Base-by-base conservation (phyloP, 2,888 invertebrate genomes). In the Acanthopleura granulata region DNA sequence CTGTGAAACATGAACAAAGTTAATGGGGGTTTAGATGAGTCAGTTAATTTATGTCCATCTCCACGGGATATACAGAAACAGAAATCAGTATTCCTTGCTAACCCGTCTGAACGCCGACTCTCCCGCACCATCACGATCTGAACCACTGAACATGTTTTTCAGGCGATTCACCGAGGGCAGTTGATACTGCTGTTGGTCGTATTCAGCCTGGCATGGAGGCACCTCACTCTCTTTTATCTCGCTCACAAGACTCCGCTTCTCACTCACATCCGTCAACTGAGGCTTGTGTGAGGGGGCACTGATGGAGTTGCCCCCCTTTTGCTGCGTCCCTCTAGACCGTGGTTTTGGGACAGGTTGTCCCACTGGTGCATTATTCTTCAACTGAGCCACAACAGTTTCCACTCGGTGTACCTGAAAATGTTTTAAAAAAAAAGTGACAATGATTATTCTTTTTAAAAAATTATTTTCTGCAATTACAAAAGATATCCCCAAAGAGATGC, bases 81-180 rank as follows among this genome's bases (percentile, higher is more conserved):
- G 40, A 40, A 66, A 66, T 66, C 29, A 66, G 16, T 18, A 22
- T 27, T 27, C 25, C 66, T 27, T 66, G 66, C 66, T 66, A 66
- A 66, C 66, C 66, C 66, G 66, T 66, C 29, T 22, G 66, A 66
- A 66, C 4, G 66, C 22, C 1, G 66, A 66, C 6, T 66, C 66
- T 27, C 29, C 27, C 4, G 1, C 29, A 14, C 16, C 66, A 22
- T 57, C 57, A 22, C 27, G 29, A 57, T 57, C 57, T 6, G 57
- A 22, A 15, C 25, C 6, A 15, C 27, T 66, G 25, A 66, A 66
- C 66, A 66, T 27, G 29, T 66, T 66, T 14, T 66, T 66, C 29
- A 66, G 25, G 3, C 66, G 66, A 27, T 27, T 22, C 66, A 66
- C 66, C 1, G 66, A 66, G 1, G 66, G 66, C 22, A 66, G 66